Base-by-base conservation (phyloP, 2,888 invertebrate species). In the Drosophila anomalata region DNA sequence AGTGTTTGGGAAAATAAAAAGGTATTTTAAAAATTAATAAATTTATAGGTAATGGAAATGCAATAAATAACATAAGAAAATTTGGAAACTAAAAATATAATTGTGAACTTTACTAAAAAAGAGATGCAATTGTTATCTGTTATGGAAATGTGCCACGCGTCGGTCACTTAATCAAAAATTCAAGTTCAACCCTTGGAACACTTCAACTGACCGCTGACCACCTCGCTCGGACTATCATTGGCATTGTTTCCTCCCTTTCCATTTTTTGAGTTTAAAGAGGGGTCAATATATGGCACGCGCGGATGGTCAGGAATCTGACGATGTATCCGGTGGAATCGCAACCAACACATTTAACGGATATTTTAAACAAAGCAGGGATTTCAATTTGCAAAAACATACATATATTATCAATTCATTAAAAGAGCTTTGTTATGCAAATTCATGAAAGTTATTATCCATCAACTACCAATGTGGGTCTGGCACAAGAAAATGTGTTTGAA, bases 351-450 rank as follows among this genome's bases (percentile, higher is more conserved):
- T 67, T 51, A 61, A 51, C 61, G 52, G 36, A 50, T 44, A 48
- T 57, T 47, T 33, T 42, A 39, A 62, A 71, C 57, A 72, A 65
- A 47, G 42, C 33, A 12, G 7, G 26, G 41, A 58, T 58, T 51
- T 44, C 42, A 47, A 46, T 46, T 56, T 50, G 53, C 47, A 56
- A 57, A 53, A 71, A 52, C 31, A 52, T 24, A 52, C 31, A 52
- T 24, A 44, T 61, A 54, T 62, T 62, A 55, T 56, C 46, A 52
- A 60, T 67, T 52, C 58, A 77, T 75, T 78, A 76, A 26, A 20
- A 20, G 8, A 11, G 57, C 57, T 67, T 76, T 76, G 66, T 77
- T 75, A 76, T 76, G 76, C 71, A 71, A 78, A 76, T 76, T 51
- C 14, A 31, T 36, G 39, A 24, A 58, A 59, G 33, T 46, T 24